Evolutionary conservation across 1,140 invertebrate genomes (phyloP).

Genomic region (Bathynomus jamesi): DNA sequence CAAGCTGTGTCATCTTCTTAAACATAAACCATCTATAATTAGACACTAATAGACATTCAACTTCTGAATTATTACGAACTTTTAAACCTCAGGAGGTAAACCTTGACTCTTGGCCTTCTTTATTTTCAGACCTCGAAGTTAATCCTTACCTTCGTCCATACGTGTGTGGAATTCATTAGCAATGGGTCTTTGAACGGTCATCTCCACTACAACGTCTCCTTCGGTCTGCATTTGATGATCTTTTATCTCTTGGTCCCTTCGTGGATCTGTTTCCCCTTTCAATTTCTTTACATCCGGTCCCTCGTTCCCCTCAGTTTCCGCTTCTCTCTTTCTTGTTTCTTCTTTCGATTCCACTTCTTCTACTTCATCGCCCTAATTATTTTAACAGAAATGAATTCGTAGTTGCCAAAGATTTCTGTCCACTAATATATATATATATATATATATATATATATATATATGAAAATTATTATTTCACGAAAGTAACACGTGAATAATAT

Average conservation of each 20-base stretch:
- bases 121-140: too few species aligned
- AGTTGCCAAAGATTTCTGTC: too few species aligned
- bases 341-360: constrained; percentile 41
- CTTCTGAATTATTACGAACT: too few species aligned
- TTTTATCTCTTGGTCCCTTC: too few species aligned
- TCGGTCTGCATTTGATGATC: constrained; percentile 56
- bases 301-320: constrained; percentile 47
- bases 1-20: too few species aligned
- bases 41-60: too few species aligned
- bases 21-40: too few species aligned
- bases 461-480: neutral
- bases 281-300: constrained; percentile 40
- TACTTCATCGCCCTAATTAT: constrained; percentile 50
- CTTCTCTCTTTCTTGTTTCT: constrained; percentile 37
- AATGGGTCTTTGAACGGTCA: constrained; percentile 54
- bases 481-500: too few species aligned
- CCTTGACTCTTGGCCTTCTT: too few species aligned
- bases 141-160: constrained; percentile 14
- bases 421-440: constrained; percentile 3
- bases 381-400: too few species aligned
- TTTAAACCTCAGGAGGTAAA: too few species aligned
- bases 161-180: constrained; percentile 62
- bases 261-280: constrained; percentile 37
- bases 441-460: constrained; percentile 16
- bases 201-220: constrained; percentile 62